Evolutionary conservation across 2,888 invertebrate species (phyloP).

Genomic region (Netelia melanura): DNA sequence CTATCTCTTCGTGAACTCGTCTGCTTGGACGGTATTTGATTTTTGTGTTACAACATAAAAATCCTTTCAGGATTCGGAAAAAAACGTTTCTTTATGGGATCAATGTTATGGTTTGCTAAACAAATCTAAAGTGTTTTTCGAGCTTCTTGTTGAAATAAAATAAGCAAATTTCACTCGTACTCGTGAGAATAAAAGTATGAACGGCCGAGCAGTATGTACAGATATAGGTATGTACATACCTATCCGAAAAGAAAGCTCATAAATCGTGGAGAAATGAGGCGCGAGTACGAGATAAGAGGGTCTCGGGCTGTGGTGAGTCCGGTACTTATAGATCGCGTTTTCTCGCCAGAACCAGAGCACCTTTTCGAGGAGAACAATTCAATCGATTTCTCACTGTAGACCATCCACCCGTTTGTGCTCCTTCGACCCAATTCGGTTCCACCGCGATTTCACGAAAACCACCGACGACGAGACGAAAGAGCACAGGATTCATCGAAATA

Average conservation of each 20-base stretch:
- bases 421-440: slow-evolving; percentile 39
- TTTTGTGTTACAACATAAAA: background rate
- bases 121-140: background rate
- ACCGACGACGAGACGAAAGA: background rate
- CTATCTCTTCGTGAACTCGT: background rate
- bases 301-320: slow-evolving; percentile 10
- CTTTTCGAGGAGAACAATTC: slow-evolving; percentile 35
- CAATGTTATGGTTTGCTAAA: slow-evolving; percentile 1
- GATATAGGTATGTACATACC: background rate
- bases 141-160: background rate
- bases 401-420: slow-evolving; percentile 10
- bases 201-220: background rate
- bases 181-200: slow-evolving; percentile 9
- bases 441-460: slow-evolving; percentile 9
- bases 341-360: slow-evolving; percentile 19
- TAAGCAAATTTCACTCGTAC: background rate
- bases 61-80: background rate
- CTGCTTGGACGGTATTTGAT: background rate
- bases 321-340: slow-evolving; percentile 29
- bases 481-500: background rate
- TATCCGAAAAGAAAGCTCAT: slow-evolving; percentile 11
- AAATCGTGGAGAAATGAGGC: slow-evolving; percentile 23
- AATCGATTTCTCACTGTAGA: slow-evolving; percentile 45
- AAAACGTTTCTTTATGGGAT: background rate
- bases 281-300: slow-evolving; percentile 29